These are phyloP conservation scores for Trichomycterus rosablanca DNA, from an alignment of 2,113 vertebrate genomes.

Conservation along the genomic window DNA sequence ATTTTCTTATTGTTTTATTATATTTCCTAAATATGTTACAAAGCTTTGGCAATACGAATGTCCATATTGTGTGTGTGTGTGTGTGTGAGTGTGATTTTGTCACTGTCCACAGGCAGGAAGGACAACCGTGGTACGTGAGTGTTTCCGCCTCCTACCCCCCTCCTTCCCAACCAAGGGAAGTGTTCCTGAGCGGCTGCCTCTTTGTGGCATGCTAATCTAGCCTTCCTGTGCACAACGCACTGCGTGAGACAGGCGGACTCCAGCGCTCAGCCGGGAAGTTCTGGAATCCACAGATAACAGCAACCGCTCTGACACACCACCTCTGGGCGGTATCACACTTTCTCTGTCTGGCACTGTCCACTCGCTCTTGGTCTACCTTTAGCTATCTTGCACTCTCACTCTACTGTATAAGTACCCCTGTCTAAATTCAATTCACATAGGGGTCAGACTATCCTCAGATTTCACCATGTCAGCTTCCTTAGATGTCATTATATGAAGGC, in stretches of 20 bases:
- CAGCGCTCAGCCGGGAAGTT: constrained; percentile 80
- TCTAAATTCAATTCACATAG: constrained; percentile 9
- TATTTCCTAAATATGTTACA: too few relatives aligned
- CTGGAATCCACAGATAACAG: constrained; percentile 88
- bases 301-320: constrained; percentile 62
- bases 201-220: constrained; percentile 74
- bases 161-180: constrained; percentile 66
- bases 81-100: constrained; percentile 28
- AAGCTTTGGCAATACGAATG: too few relatives aligned
- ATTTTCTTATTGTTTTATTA: too few relatives aligned
- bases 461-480: constrained; percentile 20
- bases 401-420: constrained; percentile 12
- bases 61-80: constrained; percentile 12
- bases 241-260: constrained; percentile 71
- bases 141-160: constrained; percentile 63
- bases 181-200: constrained; percentile 69
- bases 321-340: constrained; percentile 25
- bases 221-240: constrained; percentile 73
- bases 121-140: constrained; percentile 59
- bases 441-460: constrained; percentile 24
- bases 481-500: constrained; percentile 19
- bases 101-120: constrained; percentile 57
- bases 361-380: constrained; percentile 36
- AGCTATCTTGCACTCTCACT: constrained; percentile 20
- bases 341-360: constrained; percentile 9